Percentiles rank a stretch among this genome's conserved stretches.
Conservation (phyloP, 2,113 vertebrate species). For the Apus apus region DNA sequence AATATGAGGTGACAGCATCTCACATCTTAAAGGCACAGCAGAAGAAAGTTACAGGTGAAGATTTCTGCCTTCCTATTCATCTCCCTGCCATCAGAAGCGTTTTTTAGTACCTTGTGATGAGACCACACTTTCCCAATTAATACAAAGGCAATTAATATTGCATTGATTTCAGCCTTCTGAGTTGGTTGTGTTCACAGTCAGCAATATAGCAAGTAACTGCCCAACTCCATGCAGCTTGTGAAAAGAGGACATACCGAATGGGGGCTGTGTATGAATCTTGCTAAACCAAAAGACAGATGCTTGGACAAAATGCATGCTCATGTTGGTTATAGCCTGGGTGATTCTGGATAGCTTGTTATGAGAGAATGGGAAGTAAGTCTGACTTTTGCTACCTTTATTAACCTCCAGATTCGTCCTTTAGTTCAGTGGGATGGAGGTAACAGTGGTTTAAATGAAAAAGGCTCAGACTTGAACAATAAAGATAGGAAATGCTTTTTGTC, state of each 20-base stretch:
- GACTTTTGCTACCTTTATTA: not conserved
- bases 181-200: not conserved
- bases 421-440: not conserved
- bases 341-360: not conserved
- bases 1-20: not conserved
- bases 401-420: not conserved
- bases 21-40: not conserved
- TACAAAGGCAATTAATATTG: not conserved
- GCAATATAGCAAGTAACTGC: not conserved
- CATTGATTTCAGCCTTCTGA: not conserved
- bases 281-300: not conserved
- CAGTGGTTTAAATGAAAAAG: not conserved
- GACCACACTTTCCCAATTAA: not conserved
- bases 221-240: not conserved
- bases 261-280: too few species aligned
- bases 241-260: not conserved
- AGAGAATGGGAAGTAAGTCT: not conserved
- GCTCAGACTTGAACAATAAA: not conserved
- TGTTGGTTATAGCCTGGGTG: not conserved
- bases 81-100: not conserved
- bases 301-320: not conserved
- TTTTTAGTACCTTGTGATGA: not conserved
- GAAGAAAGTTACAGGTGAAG: not conserved
- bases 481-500: not conserved
- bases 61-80: not conserved